Evolutionary conservation across 1,140 invertebrate species (phyloP).

Genomic region (Himalopsyche phryganea): DNA sequence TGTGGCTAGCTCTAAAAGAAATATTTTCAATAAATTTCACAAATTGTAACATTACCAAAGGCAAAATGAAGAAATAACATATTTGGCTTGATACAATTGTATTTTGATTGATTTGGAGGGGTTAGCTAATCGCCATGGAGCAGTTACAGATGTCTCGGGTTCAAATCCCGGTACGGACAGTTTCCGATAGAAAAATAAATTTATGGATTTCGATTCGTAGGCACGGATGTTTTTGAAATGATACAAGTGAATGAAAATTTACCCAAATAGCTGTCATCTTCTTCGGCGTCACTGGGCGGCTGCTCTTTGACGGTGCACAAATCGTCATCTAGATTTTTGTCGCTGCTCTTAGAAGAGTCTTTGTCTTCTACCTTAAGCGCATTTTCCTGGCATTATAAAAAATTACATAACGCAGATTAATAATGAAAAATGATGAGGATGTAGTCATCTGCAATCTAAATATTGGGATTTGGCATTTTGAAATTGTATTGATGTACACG

Average conservation of each 20-base stretch:
- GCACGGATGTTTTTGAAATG: too few species aligned
- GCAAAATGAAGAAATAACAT: not conserved
- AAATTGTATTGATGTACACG: too few species aligned
- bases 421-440: not conserved
- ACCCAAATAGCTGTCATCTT: constrained; percentile 30
- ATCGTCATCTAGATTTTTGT: constrained; percentile 6
- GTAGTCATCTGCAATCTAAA: not conserved
- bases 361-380: constrained; percentile 4
- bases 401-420: not conserved
- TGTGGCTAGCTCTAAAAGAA: constrained; percentile 42
- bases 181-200: too few species aligned
- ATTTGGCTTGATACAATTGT: not conserved
- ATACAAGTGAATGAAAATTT: not conserved
- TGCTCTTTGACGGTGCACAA: constrained; percentile 5
- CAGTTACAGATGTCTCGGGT: too few species aligned
- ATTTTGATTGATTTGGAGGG: not conserved
- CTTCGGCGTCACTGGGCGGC: constrained; percentile 15
- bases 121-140: not conserved
- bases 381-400: constrained; percentile 3
- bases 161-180: too few species aligned
- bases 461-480: too few species aligned
- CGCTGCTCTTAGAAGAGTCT: constrained; percentile 1
- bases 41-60: not conserved
- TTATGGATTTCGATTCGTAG: too few species aligned
- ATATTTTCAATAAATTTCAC: not conserved